Evolutionary conservation across 1,140 invertebrate species (phyloP).

Genomic region (Zophobas atratus): DNA sequence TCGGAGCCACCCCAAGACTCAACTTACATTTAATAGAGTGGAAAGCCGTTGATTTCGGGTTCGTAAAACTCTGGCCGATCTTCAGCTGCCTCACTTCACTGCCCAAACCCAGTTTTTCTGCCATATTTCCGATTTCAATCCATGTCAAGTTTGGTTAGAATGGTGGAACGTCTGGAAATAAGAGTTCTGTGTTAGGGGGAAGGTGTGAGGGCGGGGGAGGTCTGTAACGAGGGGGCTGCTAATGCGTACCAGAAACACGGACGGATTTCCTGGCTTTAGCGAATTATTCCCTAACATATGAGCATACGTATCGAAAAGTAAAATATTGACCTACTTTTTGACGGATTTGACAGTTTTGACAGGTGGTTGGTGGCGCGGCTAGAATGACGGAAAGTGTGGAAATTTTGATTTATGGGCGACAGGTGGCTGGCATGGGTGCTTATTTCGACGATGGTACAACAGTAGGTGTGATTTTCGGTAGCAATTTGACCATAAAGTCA

Average conservation of each 20-base stretch:
- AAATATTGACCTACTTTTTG: conserved; percentile 66
- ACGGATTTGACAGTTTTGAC: conserved; percentile 54
- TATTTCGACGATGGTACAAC: too few relatives aligned
- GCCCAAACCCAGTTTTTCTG: conserved; percentile 83
- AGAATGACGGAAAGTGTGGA: neutral
- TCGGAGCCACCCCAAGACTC: conserved; percentile 1
- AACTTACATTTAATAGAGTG: conserved; percentile 91
- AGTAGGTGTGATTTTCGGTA: too few relatives aligned
- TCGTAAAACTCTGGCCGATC: conserved; percentile 85
- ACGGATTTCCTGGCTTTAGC: conserved; percentile 33
- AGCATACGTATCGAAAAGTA: conserved; percentile 65
- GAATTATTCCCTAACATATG: conserved; percentile 59
- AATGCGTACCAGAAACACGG: conserved; percentile 28
- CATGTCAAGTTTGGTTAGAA: conserved; percentile 46
- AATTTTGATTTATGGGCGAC: too few relatives aligned
- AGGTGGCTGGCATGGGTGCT: too few relatives aligned
- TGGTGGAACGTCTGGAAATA: conserved; percentile 22
- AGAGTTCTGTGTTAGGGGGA: neutral
- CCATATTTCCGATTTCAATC: conserved; percentile 69
- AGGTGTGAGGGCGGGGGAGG: neutral
- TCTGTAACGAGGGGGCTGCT: neutral
- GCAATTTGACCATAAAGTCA: too few relatives aligned
- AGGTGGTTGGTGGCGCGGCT: conserved; percentile 23
- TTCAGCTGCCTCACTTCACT: conserved; percentile 86
- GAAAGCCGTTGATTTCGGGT: conserved; percentile 81